phyloP scores from a whole-genome alignment of 2,797 vertebrate species.

The Leptatherina wallacei region DNA sequence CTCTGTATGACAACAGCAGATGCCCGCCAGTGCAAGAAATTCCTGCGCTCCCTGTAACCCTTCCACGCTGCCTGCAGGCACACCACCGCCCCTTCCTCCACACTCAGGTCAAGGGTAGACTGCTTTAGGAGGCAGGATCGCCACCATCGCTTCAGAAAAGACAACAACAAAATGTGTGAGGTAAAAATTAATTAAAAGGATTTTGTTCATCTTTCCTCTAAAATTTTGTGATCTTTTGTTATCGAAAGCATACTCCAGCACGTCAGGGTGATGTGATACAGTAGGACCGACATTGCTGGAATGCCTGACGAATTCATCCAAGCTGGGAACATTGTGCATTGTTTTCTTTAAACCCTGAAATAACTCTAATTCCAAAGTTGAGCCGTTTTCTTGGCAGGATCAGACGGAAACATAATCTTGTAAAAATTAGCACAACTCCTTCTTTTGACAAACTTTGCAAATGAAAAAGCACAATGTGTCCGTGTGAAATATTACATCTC shows the following conservation, averaged over 20 bases:
- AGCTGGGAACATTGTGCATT: background rate
- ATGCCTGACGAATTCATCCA: background rate
- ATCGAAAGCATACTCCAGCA: background rate
- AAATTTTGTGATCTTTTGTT: constrained; percentile 2
- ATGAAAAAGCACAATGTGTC: background rate
- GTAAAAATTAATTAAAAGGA: background rate
- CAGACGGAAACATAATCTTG: background rate
- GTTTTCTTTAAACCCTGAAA: constrained; percentile 19
- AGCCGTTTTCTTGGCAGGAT: background rate
- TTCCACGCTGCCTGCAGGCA: constrained; percentile 91
- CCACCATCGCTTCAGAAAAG: constrained; percentile 85
- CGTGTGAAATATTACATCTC: background rate
- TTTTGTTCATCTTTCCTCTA: background rate
- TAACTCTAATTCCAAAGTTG: constrained; percentile 11
- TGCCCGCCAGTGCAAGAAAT: constrained; percentile 82
- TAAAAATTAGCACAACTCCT: background rate
- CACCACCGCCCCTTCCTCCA: constrained; percentile 80
- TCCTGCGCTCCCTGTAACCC: constrained; percentile 82
- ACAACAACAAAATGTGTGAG: background rate
- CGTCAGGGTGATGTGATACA: background rate
- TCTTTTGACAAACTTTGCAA: background rate
- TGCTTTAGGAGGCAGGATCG: constrained; percentile 78
- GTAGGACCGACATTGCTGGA: background rate
- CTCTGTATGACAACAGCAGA: constrained; percentile 88
- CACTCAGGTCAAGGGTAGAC: constrained; percentile 53